Conservation (phyloP, 1,140 invertebrate genomes). For the Drosophila nigrodunni region DNA sequence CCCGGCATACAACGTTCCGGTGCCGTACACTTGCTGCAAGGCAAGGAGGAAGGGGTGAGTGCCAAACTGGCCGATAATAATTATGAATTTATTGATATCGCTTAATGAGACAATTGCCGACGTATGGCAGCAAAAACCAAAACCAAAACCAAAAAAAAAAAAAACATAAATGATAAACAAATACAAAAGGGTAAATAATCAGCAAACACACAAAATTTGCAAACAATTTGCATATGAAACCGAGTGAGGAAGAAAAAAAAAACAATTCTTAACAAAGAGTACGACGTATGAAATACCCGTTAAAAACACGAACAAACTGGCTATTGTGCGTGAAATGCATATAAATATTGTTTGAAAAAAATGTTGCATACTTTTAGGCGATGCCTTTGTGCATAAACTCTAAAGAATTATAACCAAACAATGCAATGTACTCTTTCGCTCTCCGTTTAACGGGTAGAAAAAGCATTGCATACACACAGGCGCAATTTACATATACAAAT, state of each 20-base stretch:
- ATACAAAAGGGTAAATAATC: slow-evolving; percentile 41
- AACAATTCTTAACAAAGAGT: background rate
- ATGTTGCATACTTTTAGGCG: no score
- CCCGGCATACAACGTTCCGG: slow-evolving; percentile 96
- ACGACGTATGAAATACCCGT: no score
- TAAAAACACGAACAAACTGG: no score
- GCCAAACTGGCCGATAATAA: slow-evolving; percentile 51
- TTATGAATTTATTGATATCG: slow-evolving; percentile 74
- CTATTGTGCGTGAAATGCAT: no score
- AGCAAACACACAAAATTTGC: slow-evolving; percentile 69
- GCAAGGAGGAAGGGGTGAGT: slow-evolving; percentile 95
- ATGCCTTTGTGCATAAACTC: no score
- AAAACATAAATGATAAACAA: slow-evolving; percentile 3
- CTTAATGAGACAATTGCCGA: slow-evolving; percentile 72
- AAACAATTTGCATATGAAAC: slow-evolving; percentile 54
- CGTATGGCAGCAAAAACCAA: slow-evolving; percentile 17
- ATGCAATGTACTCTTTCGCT: no score
- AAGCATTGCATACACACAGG: slow-evolving; percentile 34
- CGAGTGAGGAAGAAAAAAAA: background rate
- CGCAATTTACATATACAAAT: slow-evolving; percentile 77
- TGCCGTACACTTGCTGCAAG: slow-evolving; percentile 95
- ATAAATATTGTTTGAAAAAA: no score
- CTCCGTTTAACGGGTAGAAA: background rate
- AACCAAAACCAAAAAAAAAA: background rate
- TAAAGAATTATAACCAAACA: no score